Base-by-base conservation (phyloP, 2,888 invertebrate genomes). In the Ferdinandea cuprea region DNA sequence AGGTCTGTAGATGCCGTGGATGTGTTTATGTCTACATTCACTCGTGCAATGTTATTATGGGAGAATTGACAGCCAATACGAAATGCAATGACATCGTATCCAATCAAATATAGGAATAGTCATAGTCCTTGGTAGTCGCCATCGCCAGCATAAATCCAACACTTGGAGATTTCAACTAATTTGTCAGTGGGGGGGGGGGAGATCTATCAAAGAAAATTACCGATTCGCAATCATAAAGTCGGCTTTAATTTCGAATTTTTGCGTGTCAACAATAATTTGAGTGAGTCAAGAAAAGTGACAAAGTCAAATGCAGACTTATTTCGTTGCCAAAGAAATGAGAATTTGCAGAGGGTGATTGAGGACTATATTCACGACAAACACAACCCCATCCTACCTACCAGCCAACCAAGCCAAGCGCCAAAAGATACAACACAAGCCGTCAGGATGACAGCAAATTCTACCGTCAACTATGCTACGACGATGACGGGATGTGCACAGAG, bases 191-290 rank as follows among this genome's bases (percentile, higher is more conserved):
- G n/a, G n/a, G n/a, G n/a, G n/a, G n/a, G n/a, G n/a, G n/a, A n/a
- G n/a, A 48, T 74, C 54, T 71, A 40, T 71, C 59, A 73, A 72
- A 68, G 79, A 13, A 66, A 71, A 50, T 44, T 35, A 19, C 37
- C 7, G 17, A 46, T 44, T 58, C 50, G 42, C 40, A 71, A 35
- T 68, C 54, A 35, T 19, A 42, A n/a, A 72, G 35, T 40, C 63
- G 58, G 35, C 74, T 71, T 76, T 71, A 50, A 65, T 71, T 76
- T 71, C 40, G 44, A 66, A 61, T 72, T 77, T 74, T 72, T 71
- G 48, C 65, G 71, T 83, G 72, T 72, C 81, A 77, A 77, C 66
- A 83, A 77, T 71, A 71, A 77, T 83, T 77, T 77, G 71, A 83
- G 72, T 77, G 66, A 83, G 59, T 77, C 71, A 65, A 71, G 77